Base-by-base conservation (phyloP, 1,140 invertebrate species). In the Dufourea novaeangliae region DNA sequence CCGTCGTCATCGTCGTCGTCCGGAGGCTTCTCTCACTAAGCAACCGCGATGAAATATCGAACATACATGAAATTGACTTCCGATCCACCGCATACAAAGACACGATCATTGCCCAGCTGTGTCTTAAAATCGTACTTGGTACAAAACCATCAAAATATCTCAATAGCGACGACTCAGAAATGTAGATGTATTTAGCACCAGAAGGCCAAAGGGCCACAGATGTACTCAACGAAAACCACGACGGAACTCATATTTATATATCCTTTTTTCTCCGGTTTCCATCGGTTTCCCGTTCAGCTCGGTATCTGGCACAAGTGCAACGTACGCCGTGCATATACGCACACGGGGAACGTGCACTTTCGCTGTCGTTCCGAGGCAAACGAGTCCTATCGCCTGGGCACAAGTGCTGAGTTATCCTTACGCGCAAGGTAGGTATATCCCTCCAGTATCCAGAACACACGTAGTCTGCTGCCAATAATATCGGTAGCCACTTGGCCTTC, bases 331-430 rank as follows among this genome's bases (percentile, higher is more conserved):
- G 44, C 74, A 70, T 67, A 67, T 70, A 76, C 73, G 64, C 74
- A 67, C 62, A 76, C 73, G 64, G 34, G 37, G 56, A 54, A 70
- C 74, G 66, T 62, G 75, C 76, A 73, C 76, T 78, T 73, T 73
- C 69, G 69, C 69, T 57, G 69, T 78, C 68, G 39, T 66, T 70
- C 14, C 56, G 27, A 63, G 25, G 62, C 27, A 25, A 50, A 54
- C 52, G 17, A 66, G 32, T 29, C 34, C 50, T 50, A 62, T 20
- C 41, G 14, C n/a, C n/a, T n/a, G n/a, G 32, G 20, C 57, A 22
- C 57, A 59, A n/a, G n/a, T 0, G n/a, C 8, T 22, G n/a, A 25
- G 1, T 5, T 0, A n/a, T 62, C 59, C 59, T 62, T 62, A 62
- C 59, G 34, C 11, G 37, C 1, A 25, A 25, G 1, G 1, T 62